Percentiles rank a stretch among this genome's conserved stretches.
These are phyloP conservation scores for Takifugu ocellatus DNA, from an alignment of 2,797 vertebrate genomes.

Conservation along the genomic window DNA sequence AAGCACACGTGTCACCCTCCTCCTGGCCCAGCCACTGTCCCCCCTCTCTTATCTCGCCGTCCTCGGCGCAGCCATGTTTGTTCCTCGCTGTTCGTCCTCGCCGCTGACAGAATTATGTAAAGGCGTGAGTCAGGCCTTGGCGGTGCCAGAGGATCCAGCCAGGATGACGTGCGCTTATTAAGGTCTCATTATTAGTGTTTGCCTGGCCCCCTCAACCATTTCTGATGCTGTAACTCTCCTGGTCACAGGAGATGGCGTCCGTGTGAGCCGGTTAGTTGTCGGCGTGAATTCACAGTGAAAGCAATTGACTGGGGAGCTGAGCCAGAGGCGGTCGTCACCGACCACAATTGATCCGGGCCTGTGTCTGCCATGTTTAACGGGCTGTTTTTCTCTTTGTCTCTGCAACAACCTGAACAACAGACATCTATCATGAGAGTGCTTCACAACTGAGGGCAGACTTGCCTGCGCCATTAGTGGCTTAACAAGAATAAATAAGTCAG, in stretches of 20 bases:
- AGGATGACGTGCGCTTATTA: slow-evolving; percentile 22
- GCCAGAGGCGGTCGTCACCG: slow-evolving; percentile 77
- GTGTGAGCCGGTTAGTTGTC: slow-evolving; percentile 71
- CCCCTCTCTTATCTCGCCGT: slow-evolving; percentile 4
- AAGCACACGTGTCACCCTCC: slow-evolving; percentile 54
- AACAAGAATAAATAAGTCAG: slow-evolving; percentile 11
- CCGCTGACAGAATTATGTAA: slow-evolving; percentile 24
- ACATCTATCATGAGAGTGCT: slow-evolving; percentile 4
- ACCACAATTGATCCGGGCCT: slow-evolving; percentile 80
- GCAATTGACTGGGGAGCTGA: slow-evolving; percentile 78
- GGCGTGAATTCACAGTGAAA: slow-evolving; percentile 77
- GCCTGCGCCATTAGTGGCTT: slow-evolving; percentile 11
- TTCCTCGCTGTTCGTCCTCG: not conserved
- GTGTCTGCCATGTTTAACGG: slow-evolving; percentile 68
- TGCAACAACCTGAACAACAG: slow-evolving; percentile 16
- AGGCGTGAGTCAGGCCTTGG: slow-evolving; percentile 34
- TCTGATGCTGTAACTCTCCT: slow-evolving; percentile 49
- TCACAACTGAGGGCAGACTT: slow-evolving; percentile 30
- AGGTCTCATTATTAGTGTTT: slow-evolving; percentile 7
- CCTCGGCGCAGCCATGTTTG: slow-evolving; percentile 15
- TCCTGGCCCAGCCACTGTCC: slow-evolving; percentile 8
- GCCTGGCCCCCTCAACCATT: slow-evolving; percentile 7
- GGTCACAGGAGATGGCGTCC: slow-evolving; percentile 41
- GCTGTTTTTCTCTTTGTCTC: slow-evolving; percentile 45
- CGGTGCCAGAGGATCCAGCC: slow-evolving; percentile 29